These are phyloP conservation scores for Schizopygopsis pylzovi DNA, from an alignment of 2,797 vertebrate species.

Conservation along the genomic window DNA sequence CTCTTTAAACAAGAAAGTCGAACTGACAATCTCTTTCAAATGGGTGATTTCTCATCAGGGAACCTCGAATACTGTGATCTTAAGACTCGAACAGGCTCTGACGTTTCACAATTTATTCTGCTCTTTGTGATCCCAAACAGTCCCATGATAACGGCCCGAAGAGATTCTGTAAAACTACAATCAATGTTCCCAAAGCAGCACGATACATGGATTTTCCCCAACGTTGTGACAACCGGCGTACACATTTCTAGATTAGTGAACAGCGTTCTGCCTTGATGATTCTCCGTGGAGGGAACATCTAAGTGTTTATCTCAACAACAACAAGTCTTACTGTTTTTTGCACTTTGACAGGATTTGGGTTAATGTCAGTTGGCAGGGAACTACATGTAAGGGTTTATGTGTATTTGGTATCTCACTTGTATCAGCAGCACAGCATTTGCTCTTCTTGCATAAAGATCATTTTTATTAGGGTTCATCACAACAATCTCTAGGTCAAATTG, in stretches of 20 bases:
- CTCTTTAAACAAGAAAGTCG: slow-evolving; percentile 45
- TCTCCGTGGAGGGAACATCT: slow-evolving; percentile 37
- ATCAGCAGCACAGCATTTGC: not conserved
- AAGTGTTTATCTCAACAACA: slow-evolving; percentile 13
- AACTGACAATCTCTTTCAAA: slow-evolving; percentile 55
- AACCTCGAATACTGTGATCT: slow-evolving; percentile 39
- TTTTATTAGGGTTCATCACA: not conserved
- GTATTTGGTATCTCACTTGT: slow-evolving; percentile 29
- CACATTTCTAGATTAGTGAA: slow-evolving; percentile 44
- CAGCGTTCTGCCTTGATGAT: slow-evolving; percentile 19
- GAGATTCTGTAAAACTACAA: slow-evolving; percentile 47
- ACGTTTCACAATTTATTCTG: slow-evolving; percentile 40
- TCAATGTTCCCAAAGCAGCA: slow-evolving; percentile 48
- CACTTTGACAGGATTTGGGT: slow-evolving; percentile 46
- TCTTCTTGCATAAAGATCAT: not conserved
- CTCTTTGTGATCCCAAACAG: slow-evolving; percentile 39
- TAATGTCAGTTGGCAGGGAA: slow-evolving; percentile 42
- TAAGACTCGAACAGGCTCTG: slow-evolving; percentile 42
- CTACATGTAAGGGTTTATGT: not conserved
- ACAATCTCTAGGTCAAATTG: not conserved
- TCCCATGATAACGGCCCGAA: slow-evolving; percentile 45
- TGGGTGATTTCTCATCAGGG: slow-evolving; percentile 55
- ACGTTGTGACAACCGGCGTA: slow-evolving; percentile 34
- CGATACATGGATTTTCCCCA: slow-evolving; percentile 36
- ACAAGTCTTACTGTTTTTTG: slow-evolving; percentile 33